These are phyloP conservation scores for Megalurothrips usitatus DNA, from an alignment of 2,888 invertebrate genomes.

Conservation along the genomic window DNA sequence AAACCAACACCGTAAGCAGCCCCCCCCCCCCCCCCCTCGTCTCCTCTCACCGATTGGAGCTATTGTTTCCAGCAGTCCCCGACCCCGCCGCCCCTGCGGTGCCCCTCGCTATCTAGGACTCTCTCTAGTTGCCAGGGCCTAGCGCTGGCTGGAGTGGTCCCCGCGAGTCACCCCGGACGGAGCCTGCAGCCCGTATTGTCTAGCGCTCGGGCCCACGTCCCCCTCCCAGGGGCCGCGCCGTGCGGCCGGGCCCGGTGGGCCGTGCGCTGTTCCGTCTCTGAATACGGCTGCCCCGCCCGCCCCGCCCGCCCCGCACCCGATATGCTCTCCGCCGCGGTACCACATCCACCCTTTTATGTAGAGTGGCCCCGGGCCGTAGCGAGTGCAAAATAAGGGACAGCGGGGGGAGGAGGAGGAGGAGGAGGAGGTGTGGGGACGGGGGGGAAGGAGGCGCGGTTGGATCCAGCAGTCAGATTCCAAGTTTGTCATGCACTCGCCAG, in stretches of 20 bases:
- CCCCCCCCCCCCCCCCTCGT: too few relatives aligned
- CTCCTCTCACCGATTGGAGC: neutral
- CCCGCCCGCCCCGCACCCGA: neutral
- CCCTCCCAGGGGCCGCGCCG: too few relatives aligned
- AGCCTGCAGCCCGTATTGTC: neutral
- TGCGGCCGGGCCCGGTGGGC: too few relatives aligned
- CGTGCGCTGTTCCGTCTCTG: too few relatives aligned
- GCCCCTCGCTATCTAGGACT: neutral
- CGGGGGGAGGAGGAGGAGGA: neutral
- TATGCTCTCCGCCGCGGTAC: neutral
- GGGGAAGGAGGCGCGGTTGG: neutral
- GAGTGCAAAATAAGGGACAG: neutral
- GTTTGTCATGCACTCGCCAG: neutral
- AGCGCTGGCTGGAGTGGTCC: too few relatives aligned
- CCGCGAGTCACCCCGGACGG: too few relatives aligned
- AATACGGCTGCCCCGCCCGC: neutral
- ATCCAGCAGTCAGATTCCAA: neutral
- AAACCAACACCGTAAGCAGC: conserved; percentile 38
- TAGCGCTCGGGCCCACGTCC: neutral
- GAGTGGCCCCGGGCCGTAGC: neutral
- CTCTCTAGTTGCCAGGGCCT: neutral
- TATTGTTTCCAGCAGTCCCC: neutral
- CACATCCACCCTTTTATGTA: too few relatives aligned
- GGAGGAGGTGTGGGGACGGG: neutral
- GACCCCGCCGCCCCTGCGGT: neutral